phyloP scores from a whole-genome alignment of 2,113 vertebrate genomes.

The Poecilia latipinna region DNA sequence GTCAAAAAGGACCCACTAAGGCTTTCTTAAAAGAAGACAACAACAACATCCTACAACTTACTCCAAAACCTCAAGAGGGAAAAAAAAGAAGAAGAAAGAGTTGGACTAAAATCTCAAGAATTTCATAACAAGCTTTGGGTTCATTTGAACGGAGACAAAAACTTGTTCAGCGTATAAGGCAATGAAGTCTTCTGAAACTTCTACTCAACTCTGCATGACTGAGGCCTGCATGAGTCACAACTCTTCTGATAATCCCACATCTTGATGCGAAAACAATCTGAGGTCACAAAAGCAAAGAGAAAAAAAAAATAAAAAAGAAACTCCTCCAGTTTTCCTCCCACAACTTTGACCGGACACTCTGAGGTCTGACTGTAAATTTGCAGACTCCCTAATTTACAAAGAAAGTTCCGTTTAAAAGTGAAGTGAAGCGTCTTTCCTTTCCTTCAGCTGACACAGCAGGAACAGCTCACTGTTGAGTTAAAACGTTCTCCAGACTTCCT shows the following conservation, averaged over 20 bases:
- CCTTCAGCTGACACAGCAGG: conserved; percentile 20
- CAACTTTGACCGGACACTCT: not conserved
- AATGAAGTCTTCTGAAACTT: not conserved
- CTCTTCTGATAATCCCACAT: not conserved
- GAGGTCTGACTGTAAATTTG: not conserved
- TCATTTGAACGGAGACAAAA: not conserved
- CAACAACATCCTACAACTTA: not conserved
- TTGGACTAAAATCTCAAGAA: not conserved
- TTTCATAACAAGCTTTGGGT: not conserved
- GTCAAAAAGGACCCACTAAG: no score
- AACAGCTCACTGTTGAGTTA: conserved; percentile 5
- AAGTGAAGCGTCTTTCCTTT: not conserved
- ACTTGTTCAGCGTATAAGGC: not conserved
- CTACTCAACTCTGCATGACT: not conserved
- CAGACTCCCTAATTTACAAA: not conserved
- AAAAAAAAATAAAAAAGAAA: no score
- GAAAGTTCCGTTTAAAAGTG: no score
- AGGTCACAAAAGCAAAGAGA: not conserved
- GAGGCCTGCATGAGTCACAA: not conserved
- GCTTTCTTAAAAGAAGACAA: conserved; percentile 6
- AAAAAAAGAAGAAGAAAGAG: conserved; percentile 15
- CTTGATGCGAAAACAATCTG: not conserved
- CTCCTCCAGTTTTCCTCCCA: not conserved
- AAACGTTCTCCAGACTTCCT: not conserved
- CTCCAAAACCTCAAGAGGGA: not conserved